Conservation (phyloP, 2,113 vertebrate genomes). For the Melanerpes aurifrons region DNA sequence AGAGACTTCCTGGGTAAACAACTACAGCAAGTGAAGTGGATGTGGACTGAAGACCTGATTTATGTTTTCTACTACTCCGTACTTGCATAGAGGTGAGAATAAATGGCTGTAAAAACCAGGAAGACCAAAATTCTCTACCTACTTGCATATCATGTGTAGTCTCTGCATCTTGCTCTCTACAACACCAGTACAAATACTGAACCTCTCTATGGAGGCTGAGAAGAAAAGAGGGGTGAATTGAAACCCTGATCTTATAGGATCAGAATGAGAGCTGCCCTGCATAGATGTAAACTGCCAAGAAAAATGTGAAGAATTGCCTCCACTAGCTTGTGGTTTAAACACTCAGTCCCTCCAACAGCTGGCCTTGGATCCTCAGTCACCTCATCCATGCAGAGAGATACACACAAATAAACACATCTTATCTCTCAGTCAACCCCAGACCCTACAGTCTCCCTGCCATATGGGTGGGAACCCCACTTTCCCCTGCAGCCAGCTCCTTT, state of each 20-base stretch:
- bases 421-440: background rate
- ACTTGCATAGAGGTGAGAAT: background rate
- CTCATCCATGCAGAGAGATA: background rate
- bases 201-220: background rate
- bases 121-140: background rate
- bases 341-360: background rate
- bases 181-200: background rate
- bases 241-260: background rate
- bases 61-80: background rate
- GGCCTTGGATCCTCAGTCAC: background rate
- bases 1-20: background rate
- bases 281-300: background rate
- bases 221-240: background rate
- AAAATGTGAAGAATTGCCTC: background rate
- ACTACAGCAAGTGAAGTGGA: background rate
- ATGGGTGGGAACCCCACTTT: background rate
- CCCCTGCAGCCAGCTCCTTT: background rate
- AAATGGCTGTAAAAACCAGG: background rate
- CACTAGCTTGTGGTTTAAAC: background rate
- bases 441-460: background rate
- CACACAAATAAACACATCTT: accelerated
- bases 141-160: background rate
- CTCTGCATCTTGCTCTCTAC: background rate
- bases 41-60: background rate
- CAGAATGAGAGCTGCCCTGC: background rate